phyloP scores from a whole-genome alignment of 2,888 invertebrate species.

The Acanthosepion esculentum region DNA sequence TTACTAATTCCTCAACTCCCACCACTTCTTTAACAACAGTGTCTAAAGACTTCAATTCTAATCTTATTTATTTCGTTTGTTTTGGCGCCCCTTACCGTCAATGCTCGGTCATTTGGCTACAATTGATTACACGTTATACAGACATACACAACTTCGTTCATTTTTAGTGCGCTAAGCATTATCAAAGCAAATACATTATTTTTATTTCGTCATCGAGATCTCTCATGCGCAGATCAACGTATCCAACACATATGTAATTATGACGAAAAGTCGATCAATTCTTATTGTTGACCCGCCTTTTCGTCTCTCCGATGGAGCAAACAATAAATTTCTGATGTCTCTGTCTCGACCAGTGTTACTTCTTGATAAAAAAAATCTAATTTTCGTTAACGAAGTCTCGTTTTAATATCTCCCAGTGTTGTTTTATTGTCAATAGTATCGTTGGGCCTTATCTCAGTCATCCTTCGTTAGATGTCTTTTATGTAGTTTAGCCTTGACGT shows the following conservation, averaged over 20 bases:
- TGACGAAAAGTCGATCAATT: neutral
- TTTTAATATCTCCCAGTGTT: neutral
- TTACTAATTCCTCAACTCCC: neutral
- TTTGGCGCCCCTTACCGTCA: neutral
- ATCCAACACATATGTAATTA: neutral
- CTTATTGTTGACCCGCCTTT: neutral
- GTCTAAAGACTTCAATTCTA: neutral
- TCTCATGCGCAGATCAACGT: neutral
- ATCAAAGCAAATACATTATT: neutral
- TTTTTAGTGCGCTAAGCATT: neutral
- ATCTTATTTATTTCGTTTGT: neutral
- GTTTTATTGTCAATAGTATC: neutral
- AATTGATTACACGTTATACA: neutral
- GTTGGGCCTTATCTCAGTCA: neutral
- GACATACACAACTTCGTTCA: neutral
- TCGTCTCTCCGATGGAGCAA: neutral
- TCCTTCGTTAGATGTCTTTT: neutral
- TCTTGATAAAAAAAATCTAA: neutral
- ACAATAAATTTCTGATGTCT: neutral
- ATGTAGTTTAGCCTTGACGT: too few relatives aligned
- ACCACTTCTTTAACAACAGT: neutral
- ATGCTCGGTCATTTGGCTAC: neutral
- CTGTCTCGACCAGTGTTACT: neutral
- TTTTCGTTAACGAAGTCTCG: neutral
- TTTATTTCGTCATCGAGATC: neutral